These are phyloP conservation scores for Calliopsis andreniformis DNA, from an alignment of 1,140 invertebrate genomes.

Conservation along the genomic window DNA sequence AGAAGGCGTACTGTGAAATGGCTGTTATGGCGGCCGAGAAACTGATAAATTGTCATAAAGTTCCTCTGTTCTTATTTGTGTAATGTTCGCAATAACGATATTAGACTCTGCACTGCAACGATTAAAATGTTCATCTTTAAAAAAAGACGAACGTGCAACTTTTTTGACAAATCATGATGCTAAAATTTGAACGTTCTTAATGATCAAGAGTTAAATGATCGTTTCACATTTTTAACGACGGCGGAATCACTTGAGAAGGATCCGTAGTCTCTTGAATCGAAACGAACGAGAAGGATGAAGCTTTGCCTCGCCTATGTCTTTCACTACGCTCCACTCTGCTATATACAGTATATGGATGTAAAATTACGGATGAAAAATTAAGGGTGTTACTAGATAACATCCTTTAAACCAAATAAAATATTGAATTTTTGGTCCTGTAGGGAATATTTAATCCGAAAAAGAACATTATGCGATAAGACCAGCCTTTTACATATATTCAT, in stretches of 20 bases:
- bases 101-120: background rate
- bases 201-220: too few species aligned
- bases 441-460: too few species aligned
- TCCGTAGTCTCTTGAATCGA: slow-evolving; percentile 75
- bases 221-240: slow-evolving; percentile 40
- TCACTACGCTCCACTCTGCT: slow-evolving; percentile 81
- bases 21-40: background rate
- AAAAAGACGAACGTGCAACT: slow-evolving; percentile 10
- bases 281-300: slow-evolving; percentile 72
- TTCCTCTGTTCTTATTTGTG: background rate
- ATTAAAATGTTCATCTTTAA: slow-evolving; percentile 15
- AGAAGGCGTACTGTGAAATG: too few species aligned
- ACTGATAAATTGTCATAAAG: background rate
- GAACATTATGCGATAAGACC: too few species aligned
- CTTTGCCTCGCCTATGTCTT: slow-evolving; percentile 81
- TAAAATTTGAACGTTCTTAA: too few species aligned
- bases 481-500: too few species aligned
- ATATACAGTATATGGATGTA: slow-evolving; percentile 60
- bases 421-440: too few species aligned
- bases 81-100: background rate
- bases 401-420: too few species aligned
- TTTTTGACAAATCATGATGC: slow-evolving; percentile 20
- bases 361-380: background rate
- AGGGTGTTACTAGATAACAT: too few species aligned
- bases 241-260: slow-evolving; percentile 40